These are phyloP conservation scores for Nebria salina DNA, from an alignment of 2,888 invertebrate genomes.

Conservation along the genomic window DNA sequence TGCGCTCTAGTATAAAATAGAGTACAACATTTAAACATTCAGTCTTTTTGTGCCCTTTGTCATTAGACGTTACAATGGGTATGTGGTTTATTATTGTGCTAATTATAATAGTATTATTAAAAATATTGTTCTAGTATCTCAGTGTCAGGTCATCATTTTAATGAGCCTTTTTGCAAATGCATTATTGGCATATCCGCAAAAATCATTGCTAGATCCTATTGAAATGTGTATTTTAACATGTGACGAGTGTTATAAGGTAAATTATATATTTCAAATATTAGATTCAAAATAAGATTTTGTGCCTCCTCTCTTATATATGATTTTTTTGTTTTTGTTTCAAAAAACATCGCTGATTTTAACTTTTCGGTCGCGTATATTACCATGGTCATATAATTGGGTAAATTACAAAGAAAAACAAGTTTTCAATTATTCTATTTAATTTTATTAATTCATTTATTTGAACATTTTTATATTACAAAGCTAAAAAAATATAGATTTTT, in stretches of 20 bases:
- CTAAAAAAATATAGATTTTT: too few relatives aligned
- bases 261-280: background rate
- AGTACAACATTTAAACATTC: background rate
- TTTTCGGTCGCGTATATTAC: too few relatives aligned
- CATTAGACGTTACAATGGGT: background rate
- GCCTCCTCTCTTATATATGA: too few relatives aligned
- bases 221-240: conserved; percentile 56
- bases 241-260: conserved; percentile 54
- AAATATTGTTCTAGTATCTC: conserved; percentile 14
- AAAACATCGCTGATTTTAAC: too few relatives aligned
- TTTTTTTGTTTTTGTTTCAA: too few relatives aligned
- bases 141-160: conserved; percentile 23
- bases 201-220: conserved; percentile 51
- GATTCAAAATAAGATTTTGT: background rate
- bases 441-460: too few relatives aligned
- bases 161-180: conserved; percentile 19
- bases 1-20: background rate
- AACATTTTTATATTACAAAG: too few relatives aligned
- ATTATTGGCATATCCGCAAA: conserved; percentile 40
- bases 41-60: background rate
- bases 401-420: too few relatives aligned
- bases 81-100: background rate
- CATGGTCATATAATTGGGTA: too few relatives aligned
- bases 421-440: too few relatives aligned
- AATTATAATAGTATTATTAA: background rate